Evolutionary conservation across 2,797 vertebrate species (phyloP).

Genomic region (Galagoides demidoff): DNA sequence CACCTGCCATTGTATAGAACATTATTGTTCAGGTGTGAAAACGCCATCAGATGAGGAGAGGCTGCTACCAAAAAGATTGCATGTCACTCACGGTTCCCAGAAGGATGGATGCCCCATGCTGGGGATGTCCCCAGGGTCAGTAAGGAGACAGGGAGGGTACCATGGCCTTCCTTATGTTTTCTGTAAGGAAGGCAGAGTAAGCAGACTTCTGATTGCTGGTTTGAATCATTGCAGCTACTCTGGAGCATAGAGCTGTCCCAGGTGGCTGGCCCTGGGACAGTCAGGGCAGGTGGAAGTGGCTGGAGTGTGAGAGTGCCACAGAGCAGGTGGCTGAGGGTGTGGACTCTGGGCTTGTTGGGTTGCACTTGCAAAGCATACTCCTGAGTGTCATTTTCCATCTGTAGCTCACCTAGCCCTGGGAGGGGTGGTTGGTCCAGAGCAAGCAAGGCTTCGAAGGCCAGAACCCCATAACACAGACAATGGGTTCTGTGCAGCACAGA

Average conservation of each 20-base stretch:
- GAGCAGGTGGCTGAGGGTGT: background rate
- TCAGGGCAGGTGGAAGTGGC: fast-evolving
- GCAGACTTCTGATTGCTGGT: background rate
- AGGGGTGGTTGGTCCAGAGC: background rate
- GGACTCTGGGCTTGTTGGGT: background rate
- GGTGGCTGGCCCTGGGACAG: background rate
- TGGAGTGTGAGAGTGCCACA: background rate
- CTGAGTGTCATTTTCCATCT: no score
- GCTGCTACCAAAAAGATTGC: fast-evolving
- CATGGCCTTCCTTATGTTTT: background rate
- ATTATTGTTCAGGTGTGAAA: fast-evolving
- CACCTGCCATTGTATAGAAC: fast-evolving
- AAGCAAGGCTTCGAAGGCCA: background rate
- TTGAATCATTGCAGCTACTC: no score
- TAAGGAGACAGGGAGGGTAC: background rate
- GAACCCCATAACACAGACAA: background rate
- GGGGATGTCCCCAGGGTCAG: fast-evolving
- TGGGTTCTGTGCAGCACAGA: fast-evolving
- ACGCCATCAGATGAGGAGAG: background rate
- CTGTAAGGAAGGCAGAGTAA: fast-evolving
- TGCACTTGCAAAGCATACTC: background rate
- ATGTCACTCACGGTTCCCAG: background rate
- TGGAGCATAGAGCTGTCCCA: background rate
- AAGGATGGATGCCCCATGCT: fast-evolving
- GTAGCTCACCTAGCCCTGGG: fast-evolving